phyloP scores from a whole-genome alignment of 1,140 invertebrate species.

The Ectropis grisescens region DNA sequence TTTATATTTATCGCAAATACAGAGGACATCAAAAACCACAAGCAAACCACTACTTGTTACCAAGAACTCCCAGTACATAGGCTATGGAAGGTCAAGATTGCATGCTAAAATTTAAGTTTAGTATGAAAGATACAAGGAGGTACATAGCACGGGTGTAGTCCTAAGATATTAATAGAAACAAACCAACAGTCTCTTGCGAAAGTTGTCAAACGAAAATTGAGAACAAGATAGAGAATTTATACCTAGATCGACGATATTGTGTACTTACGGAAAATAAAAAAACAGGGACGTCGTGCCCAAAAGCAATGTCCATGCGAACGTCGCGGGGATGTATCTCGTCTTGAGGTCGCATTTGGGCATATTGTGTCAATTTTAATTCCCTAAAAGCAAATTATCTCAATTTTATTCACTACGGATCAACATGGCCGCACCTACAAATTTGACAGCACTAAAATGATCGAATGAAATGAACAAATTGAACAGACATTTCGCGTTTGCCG shows the following conservation, averaged over 20 bases:
- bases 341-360: slow-evolving; percentile 95
- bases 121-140: slow-evolving; percentile 10
- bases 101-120: too few species aligned
- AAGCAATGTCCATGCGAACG: slow-evolving; percentile 95
- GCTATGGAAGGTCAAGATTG: too few species aligned
- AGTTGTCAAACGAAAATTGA: slow-evolving; percentile 61
- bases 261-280: slow-evolving; percentile 97
- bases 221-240: slow-evolving; percentile 52
- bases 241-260: slow-evolving; percentile 43
- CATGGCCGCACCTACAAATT: slow-evolving; percentile 74
- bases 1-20: too few species aligned
- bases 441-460: slow-evolving; percentile 55
- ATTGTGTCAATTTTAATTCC: slow-evolving; percentile 73
- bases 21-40: too few species aligned
- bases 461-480: too few species aligned
- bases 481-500: too few species aligned
- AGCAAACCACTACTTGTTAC: too few species aligned
- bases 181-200: slow-evolving; percentile 56
- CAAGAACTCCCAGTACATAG: too few species aligned
- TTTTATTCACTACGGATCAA: slow-evolving; percentile 74
- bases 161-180: slow-evolving; percentile 57
- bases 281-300: slow-evolving; percentile 92
- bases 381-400: slow-evolving; percentile 69
- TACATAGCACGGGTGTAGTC: slow-evolving; percentile 31
- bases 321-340: slow-evolving; percentile 94